Percentiles rank a stretch among this genome's conserved stretches.
phyloP scores from a whole-genome alignment of 2,113 vertebrate species.

The Gymnarchus niloticus region DNA sequence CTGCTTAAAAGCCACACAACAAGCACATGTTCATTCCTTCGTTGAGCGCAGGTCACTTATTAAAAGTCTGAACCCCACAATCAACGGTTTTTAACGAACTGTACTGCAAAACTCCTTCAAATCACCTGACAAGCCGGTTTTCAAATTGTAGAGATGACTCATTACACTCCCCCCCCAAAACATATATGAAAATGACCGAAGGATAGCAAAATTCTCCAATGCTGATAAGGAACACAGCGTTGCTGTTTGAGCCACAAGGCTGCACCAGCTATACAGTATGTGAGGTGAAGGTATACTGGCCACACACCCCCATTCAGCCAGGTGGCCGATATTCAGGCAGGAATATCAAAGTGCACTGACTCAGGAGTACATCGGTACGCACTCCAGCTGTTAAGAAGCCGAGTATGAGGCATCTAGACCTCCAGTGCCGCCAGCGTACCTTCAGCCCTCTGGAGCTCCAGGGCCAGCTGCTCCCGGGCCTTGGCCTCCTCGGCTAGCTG shows the following conservation, averaged over 20 bases:
- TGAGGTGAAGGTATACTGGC: not conserved
- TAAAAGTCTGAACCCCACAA: not conserved
- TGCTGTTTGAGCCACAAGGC: not conserved
- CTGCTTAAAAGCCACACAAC: not conserved
- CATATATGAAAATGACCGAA: not conserved
- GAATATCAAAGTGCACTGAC: not conserved
- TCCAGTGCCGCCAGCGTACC: conserved; percentile 55
- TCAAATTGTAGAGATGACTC: not conserved
- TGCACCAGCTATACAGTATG: too few species aligned
- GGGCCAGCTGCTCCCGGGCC: conserved; percentile 79
- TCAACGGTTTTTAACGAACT: too few species aligned
- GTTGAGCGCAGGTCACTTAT: not conserved
- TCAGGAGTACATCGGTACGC: too few species aligned
- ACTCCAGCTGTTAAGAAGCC: not conserved
- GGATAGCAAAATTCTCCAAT: not conserved
- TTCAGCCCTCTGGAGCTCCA: conserved; percentile 87
- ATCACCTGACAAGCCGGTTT: not conserved
- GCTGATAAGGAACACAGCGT: conserved; percentile 3
- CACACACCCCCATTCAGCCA: conserved; percentile 23
- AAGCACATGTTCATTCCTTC: not conserved
- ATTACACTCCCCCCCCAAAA: not conserved
- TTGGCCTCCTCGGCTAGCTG: conserved; percentile 73
- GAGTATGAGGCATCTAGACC: too few species aligned
- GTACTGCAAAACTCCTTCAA: too few species aligned
- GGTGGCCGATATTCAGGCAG: conserved; percentile 31